Conservation (phyloP, 2,113 vertebrate genomes). For the Rhineura floridana region DNA sequence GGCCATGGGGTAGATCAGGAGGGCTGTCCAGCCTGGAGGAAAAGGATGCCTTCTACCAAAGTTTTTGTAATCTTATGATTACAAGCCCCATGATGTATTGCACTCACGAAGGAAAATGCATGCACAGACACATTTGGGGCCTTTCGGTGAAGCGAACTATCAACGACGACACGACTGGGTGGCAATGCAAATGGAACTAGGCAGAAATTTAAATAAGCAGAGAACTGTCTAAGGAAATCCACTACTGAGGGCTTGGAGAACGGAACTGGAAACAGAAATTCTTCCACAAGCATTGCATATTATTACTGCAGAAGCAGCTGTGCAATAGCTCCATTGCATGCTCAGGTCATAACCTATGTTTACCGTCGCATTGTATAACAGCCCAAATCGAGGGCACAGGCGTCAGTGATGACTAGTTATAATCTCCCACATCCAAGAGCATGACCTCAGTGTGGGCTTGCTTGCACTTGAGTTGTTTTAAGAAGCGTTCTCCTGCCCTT, state of each 20-base stretch:
- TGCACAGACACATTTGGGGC: background rate
- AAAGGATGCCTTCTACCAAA: too few relatives aligned
- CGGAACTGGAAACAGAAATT: background rate
- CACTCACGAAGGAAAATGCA: background rate
- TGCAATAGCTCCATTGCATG: background rate
- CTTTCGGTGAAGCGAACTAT: background rate
- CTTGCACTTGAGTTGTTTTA: background rate
- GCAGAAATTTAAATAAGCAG: too few relatives aligned
- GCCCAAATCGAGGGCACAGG: background rate
- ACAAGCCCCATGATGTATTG: background rate
- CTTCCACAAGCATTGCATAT: background rate
- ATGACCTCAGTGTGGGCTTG: too few relatives aligned
- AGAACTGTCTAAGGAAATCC: background rate
- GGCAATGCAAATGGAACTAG: background rate
- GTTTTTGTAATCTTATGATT: background rate
- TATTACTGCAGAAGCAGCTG: background rate
- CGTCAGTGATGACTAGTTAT: background rate
- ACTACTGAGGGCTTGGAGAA: background rate
- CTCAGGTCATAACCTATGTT: background rate
- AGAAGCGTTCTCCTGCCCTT: too few relatives aligned
- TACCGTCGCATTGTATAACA: too few relatives aligned
- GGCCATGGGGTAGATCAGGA: too few relatives aligned
- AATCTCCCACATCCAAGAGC: too few relatives aligned
- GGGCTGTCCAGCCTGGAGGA: too few relatives aligned
- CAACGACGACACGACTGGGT: background rate